Percentiles rank a stretch among this genome's conserved stretches.
Evolutionary conservation across 2,113 vertebrate species (phyloP).

Genomic region (Dendrocopos noguchii): DNA sequence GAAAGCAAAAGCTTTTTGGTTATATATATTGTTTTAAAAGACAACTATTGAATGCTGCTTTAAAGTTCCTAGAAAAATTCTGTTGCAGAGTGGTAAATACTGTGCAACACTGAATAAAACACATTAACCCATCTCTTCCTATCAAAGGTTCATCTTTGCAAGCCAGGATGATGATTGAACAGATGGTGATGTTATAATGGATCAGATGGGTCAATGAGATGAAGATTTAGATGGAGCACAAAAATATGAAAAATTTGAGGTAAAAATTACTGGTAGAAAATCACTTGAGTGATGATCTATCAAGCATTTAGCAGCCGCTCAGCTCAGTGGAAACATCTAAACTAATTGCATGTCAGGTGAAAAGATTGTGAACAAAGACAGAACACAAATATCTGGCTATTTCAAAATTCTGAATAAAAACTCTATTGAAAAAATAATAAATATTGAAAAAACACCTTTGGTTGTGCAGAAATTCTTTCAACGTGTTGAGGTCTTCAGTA

Average conservation of each 20-base stretch:
- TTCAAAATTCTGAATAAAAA: not conserved
- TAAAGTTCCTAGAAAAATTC: not conserved
- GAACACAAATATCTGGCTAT: not conserved
- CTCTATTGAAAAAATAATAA: not conserved
- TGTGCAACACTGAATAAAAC: not conserved
- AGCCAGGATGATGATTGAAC: not conserved
- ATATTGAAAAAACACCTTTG: not conserved
- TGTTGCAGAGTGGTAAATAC: not conserved
- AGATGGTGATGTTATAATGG: not conserved
- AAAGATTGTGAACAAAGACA: not conserved
- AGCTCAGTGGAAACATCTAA: constrained; percentile 11
- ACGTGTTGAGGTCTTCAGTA: not conserved
- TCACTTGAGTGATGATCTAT: constrained; percentile 10
- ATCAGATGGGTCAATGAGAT: not conserved
- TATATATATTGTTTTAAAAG: not conserved
- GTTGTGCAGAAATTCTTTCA: not conserved
- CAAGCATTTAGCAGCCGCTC: constrained; percentile 18
- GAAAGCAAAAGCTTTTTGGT: not conserved
- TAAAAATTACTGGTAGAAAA: constrained; percentile 22
- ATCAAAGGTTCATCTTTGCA: not conserved
- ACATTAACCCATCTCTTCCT: not conserved
- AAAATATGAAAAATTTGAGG: not conserved
- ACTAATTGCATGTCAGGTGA: constrained; percentile 1
- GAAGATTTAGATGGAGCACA: not conserved
- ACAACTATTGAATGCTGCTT: not conserved